phyloP scores from a whole-genome alignment of 2,113 vertebrate genomes.

The Typhlomys cinereus region DNA sequence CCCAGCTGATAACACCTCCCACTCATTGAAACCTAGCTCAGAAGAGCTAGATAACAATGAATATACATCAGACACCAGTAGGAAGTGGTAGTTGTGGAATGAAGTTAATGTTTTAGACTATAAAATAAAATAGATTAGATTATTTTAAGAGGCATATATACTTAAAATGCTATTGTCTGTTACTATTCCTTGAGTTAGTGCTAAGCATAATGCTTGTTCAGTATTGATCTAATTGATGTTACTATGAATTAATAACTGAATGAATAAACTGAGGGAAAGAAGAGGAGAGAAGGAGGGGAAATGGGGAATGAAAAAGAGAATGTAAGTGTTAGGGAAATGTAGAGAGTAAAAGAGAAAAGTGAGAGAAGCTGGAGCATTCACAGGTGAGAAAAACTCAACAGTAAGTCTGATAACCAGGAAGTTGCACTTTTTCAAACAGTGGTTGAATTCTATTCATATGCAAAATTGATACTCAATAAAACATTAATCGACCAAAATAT shows the following conservation, averaged over 20 bases:
- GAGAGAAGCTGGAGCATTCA: neutral
- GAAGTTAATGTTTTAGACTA: neutral
- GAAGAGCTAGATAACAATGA: neutral
- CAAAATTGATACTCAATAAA: no score
- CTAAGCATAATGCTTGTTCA: neutral
- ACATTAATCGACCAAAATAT: no score
- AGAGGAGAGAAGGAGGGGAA: neutral
- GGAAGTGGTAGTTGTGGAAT: neutral
- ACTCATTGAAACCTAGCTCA: neutral
- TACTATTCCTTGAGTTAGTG: neutral
- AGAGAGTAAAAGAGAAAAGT: no score
- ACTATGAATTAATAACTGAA: neutral
- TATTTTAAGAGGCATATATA: neutral
- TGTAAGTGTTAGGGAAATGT: no score
- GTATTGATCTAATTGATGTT: neutral
- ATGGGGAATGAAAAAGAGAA: no score
- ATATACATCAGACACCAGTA: neutral
- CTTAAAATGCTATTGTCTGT: neutral
- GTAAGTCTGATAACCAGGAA: neutral
- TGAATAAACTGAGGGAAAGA: neutral
- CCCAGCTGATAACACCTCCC: neutral
- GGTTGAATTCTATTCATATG: neutral
- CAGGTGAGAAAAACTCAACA: neutral
- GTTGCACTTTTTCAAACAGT: constrained; percentile 4
- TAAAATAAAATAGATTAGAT: neutral